Evolutionary conservation across 1,140 invertebrate genomes (phyloP), one percentile per base, ranked within the genome.

Genomic region (Rhagoletis pomonella): DNA sequence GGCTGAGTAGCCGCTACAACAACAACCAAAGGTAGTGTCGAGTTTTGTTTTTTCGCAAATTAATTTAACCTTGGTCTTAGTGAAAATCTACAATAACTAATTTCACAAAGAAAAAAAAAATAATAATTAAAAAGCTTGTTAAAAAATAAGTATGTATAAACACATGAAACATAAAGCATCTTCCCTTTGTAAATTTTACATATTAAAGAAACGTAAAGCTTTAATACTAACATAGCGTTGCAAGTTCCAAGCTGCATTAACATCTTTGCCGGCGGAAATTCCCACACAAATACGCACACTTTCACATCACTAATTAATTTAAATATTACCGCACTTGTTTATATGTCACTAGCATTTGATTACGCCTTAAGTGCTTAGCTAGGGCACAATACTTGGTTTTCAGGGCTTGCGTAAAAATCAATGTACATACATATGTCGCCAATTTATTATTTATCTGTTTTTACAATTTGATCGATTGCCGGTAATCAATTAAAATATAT

Each of bases 401-500:
- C 19, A 81, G 73, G 47, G 19, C 73, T 50, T 42, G 47, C 12
- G 73, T 6, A 58, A 81, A 81, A 55, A 14, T 19, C 44, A 81
- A 12, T 44, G 17, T 62, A 62, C 60, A 62, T n/a, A 62, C 12
- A 62, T n/a, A 62, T n/a, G 12, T 7, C 58, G 58, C 58, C 6
- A 7, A 59, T 6, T 59, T 6, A 7, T 6, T 59, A 59, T 12
- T 59, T 59, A 59, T 62, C 4, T 62, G 17, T 17, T 5, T 19
- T 58, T 14, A n/a, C 47, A 19, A 55, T 58, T n/a, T 50, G 17
- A 81, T 81, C 19, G 73, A 81, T 81, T 42, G 19, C n/a, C n/a
- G 14, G 73, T 81, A 44, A 81, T 81, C 73, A 50, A 81, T 81
- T 81, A 81, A 81, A 81, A 81, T 81, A 7, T 14, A 81, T 19